Base-by-base conservation (phyloP, 2,888 invertebrate genomes). In the Campoplex capitator region DNA sequence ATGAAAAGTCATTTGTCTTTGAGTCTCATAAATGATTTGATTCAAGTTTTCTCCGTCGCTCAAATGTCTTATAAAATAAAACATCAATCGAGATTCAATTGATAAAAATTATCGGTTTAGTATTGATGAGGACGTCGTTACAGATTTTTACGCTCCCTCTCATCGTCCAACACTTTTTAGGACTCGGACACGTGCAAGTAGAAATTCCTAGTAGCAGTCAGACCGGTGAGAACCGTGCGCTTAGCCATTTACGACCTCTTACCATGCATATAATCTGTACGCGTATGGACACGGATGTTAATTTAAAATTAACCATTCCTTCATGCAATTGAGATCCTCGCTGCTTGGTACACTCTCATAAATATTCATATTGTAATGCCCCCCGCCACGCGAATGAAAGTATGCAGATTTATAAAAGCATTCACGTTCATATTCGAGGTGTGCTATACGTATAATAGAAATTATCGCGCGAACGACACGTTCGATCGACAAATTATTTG, bases 391-490 rank as follows among this genome's bases (percentile, higher is more conserved):
- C 80, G 79, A 85, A 87, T 68, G 88, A 88, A 89, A 89, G 88
- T 89, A 88, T 86, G 84, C 83, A 83, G 77, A 88, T 89, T 79
- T 83, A 73, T 56, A 70, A 86, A 84, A 83, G 74, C 82, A 75
- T 81, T 56, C 83, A 85, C 88, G 86, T 83, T 71, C 79, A 75
- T 68, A 77, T 74, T 73, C 56, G 77, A 58, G 62, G 54, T 79
- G 11, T 79, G 11, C 54, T 81, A 80, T 81, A 80, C 87, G 86
- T 87, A 88, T 83, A 81, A 77, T 87, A 87, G 68, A 83, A 80
- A 76, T 45, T 28, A 71, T 80, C 28, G 67, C 28, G 67, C 67
- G 67, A 35, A 71, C 71, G 28, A 3, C 75, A 58, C 70, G 45
- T 8, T 42, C 38, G 54, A 16, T 45, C 51, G 56, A 38, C 11